phyloP scores from a whole-genome alignment of 2,113 vertebrate genomes.

The Takifugu flavidus region DNA sequence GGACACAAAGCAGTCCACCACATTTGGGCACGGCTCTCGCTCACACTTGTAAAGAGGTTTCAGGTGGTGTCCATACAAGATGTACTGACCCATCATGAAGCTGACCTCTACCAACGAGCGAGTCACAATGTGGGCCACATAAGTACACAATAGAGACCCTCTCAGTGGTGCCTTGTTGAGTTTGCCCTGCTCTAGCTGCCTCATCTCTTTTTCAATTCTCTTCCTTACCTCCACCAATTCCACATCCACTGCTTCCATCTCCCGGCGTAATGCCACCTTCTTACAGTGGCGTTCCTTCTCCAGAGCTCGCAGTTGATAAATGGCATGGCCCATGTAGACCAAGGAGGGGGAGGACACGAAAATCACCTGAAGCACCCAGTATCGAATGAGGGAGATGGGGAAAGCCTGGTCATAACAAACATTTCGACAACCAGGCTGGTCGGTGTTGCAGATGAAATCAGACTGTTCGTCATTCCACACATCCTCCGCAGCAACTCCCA shows the following conservation, averaged over 20 bases:
- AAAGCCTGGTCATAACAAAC: conserved; percentile 87
- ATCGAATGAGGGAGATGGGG: conserved; percentile 89
- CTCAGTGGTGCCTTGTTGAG: conserved; percentile 84
- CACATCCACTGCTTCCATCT: conserved; percentile 75
- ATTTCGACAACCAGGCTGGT: conserved; percentile 86
- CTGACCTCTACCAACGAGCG: conserved; percentile 80
- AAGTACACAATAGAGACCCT: conserved; percentile 81
- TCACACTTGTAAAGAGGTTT: conserved; percentile 82
- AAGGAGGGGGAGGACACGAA: conserved; percentile 89
- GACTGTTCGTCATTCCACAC: conserved; percentile 91
- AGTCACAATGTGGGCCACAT: conserved; percentile 82
- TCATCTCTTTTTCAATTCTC: conserved; percentile 80
- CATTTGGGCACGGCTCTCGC: conserved; percentile 81
- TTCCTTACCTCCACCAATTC: conserved; percentile 71
- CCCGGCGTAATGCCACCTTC: conserved; percentile 79
- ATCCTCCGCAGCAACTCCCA: conserved; percentile 86
- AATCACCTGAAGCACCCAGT: conserved; percentile 89
- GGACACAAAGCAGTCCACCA: conserved; percentile 86
- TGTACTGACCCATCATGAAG: conserved; percentile 84
- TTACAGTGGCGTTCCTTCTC: conserved; percentile 86
- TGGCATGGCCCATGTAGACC: conserved; percentile 88
- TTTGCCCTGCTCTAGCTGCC: conserved; percentile 81
- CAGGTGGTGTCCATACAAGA: conserved; percentile 83
- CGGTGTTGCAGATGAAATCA: conserved; percentile 87
- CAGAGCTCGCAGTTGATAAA: conserved; percentile 82